These are phyloP conservation scores for Pseudois nayaur DNA, from an alignment of 2,113 vertebrate species.

Conservation along the genomic window DNA sequence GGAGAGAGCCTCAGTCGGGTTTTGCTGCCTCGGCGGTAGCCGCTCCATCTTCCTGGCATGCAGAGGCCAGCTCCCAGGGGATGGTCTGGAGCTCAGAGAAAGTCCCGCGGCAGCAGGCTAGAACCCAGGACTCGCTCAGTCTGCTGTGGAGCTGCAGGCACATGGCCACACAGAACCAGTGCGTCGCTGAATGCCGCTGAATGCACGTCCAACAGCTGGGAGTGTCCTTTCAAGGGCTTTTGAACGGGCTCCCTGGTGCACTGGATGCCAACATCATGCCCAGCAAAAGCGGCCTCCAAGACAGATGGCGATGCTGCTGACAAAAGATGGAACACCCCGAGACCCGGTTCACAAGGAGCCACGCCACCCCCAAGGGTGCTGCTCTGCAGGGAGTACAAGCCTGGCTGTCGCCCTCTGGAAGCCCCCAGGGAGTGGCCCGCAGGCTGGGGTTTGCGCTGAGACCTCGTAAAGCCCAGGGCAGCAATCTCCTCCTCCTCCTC, in stretches of 20 bases:
- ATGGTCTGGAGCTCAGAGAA: neutral
- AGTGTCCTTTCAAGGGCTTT: neutral
- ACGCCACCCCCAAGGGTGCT: no score
- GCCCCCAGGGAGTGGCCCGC: no score
- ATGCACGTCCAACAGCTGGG: neutral
- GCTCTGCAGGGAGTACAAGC: fast-evolving
- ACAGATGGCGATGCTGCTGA: neutral
- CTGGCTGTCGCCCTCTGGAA: neutral
- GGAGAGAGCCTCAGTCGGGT: neutral
- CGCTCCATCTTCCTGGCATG: neutral
- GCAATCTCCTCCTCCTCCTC: neutral
- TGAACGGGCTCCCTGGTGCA: neutral
- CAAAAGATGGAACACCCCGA: neutral
- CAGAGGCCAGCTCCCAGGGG: neutral
- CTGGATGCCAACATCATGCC: neutral
- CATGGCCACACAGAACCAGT: neutral
- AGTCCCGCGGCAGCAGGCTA: neutral
- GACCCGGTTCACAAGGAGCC: neutral
- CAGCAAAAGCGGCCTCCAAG: neutral
- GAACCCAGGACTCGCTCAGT: neutral
- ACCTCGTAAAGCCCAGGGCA: neutral
- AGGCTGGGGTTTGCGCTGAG: neutral
- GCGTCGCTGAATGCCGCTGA: fast-evolving
- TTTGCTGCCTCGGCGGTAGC: neutral
- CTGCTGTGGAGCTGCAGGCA: neutral